Conservation (phyloP, 2,797 vertebrate species). For the Hoplostethus atlanticus region DNA sequence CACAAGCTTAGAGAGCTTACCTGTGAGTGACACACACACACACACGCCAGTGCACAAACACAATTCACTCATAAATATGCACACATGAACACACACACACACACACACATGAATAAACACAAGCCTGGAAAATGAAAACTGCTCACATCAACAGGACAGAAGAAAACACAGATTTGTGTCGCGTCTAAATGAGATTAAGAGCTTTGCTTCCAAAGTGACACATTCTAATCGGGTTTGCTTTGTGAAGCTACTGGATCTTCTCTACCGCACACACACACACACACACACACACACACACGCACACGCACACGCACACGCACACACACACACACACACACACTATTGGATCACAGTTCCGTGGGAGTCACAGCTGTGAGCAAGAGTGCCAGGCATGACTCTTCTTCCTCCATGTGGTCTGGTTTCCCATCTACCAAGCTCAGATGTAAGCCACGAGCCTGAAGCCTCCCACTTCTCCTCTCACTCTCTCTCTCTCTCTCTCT, state of each 20-base stretch:
- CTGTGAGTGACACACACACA: conserved; percentile 7
- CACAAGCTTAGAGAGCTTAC: conserved; percentile 47
- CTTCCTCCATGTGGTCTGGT: conserved; percentile 1
- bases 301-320: neutral
- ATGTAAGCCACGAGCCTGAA: too few species aligned
- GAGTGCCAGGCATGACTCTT: conserved; percentile 1
- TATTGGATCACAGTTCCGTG: neutral
- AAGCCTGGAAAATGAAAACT: conserved; percentile 23
- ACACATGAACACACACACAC: conserved; percentile 8
- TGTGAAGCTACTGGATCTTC: conserved; percentile 23
- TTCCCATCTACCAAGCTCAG: neutral
- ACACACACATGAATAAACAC: conserved; percentile 2
- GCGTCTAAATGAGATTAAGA: conserved; percentile 57
- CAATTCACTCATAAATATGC: neutral
- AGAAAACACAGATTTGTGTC: conserved; percentile 40
- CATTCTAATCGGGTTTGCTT: conserved; percentile 40
- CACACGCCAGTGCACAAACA: neutral
- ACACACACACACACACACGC: neutral
- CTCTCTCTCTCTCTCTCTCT: too few species aligned
- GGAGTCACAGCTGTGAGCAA: neutral
- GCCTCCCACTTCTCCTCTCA: too few species aligned
- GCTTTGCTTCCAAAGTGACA: conserved; percentile 49
- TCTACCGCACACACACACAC: neutral
- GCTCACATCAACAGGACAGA: conserved; percentile 40
- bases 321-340: conserved; percentile 9